Conservation (phyloP, 2,113 vertebrate species). For the Proterorhinus semilunaris region DNA sequence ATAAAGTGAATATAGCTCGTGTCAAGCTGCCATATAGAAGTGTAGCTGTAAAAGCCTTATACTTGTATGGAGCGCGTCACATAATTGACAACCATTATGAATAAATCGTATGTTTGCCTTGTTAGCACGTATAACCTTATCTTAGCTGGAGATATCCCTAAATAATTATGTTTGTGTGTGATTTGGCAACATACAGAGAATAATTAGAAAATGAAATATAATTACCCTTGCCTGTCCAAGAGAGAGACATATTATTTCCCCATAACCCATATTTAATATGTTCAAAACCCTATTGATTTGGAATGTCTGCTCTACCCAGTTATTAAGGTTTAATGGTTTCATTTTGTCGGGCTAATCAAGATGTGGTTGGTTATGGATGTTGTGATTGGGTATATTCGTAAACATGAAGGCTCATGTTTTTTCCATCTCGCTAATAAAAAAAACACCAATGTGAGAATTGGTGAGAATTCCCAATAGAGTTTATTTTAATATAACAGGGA, state of each 20-base stretch:
- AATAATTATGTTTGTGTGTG: not conserved
- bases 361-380: slow-evolving; percentile 4
- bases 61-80: not conserved
- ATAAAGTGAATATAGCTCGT: slow-evolving; percentile 20
- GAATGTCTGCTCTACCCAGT: slow-evolving; percentile 27
- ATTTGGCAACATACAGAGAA: slow-evolving; percentile 12
- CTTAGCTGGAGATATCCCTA: not conserved
- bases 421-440: not conserved
- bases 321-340: slow-evolving; percentile 52
- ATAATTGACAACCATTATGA: not conserved
- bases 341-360: slow-evolving; percentile 44
- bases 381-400: not conserved
- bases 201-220: slow-evolving; percentile 31
- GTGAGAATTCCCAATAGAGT: no score
- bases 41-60: not conserved
- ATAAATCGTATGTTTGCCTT: slow-evolving; percentile 17
- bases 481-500: no score
- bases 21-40: not conserved
- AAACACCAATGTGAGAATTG: no score
- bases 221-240: slow-evolving; percentile 22
- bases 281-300: slow-evolving; percentile 33
- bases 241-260: slow-evolving; percentile 21
- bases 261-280: slow-evolving; percentile 35
- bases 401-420: slow-evolving; percentile 8
- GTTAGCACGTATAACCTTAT: slow-evolving; percentile 30